Percentiles rank a stretch among this genome's conserved stretches.
phyloP scores from a whole-genome alignment of 1,140 invertebrate genomes.

The Anastatus disparis region DNA sequence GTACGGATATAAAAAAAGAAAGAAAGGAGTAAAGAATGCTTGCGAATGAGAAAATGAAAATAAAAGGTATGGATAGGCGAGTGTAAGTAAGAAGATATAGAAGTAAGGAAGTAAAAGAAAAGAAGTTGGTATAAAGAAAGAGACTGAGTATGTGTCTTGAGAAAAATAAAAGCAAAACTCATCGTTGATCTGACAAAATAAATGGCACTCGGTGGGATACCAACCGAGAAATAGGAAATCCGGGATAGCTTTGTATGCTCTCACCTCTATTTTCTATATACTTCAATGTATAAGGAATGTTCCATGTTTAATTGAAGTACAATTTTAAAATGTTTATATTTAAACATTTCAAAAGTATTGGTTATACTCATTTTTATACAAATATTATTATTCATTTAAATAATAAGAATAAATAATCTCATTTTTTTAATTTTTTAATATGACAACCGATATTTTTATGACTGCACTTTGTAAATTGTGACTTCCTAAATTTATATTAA shows the following conservation, averaged over 20 bases:
- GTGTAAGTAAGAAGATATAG: not conserved
- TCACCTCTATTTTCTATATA: not conserved
- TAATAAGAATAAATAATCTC: too few relatives aligned
- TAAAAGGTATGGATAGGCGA: conserved; percentile 8
- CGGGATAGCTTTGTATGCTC: not conserved
- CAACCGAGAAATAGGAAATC: conserved; percentile 30
- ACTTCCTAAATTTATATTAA: too few relatives aligned
- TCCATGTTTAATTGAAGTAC: not conserved
- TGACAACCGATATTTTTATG: too few relatives aligned
- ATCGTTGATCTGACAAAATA: conserved; percentile 30
- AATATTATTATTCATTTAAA: too few relatives aligned
- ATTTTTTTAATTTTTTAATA: too few relatives aligned
- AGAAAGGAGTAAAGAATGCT: not conserved
- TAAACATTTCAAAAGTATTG: too few relatives aligned
- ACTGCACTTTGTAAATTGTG: too few relatives aligned
- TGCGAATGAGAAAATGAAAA: conserved; percentile 21
- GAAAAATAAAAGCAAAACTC: conserved; percentile 34
- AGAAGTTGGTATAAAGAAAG: conserved; percentile 1
- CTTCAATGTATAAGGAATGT: not conserved
- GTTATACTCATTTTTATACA: too few relatives aligned
- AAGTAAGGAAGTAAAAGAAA: conserved; percentile 6
- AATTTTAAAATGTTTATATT: too few relatives aligned
- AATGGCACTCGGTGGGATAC: conserved; percentile 32
- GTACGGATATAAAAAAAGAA: not conserved
- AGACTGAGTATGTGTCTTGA: conserved; percentile 14